Evolutionary conservation across 2,797 vertebrate species (phyloP).

Genomic region (Chiloscyllium punctatum): DNA sequence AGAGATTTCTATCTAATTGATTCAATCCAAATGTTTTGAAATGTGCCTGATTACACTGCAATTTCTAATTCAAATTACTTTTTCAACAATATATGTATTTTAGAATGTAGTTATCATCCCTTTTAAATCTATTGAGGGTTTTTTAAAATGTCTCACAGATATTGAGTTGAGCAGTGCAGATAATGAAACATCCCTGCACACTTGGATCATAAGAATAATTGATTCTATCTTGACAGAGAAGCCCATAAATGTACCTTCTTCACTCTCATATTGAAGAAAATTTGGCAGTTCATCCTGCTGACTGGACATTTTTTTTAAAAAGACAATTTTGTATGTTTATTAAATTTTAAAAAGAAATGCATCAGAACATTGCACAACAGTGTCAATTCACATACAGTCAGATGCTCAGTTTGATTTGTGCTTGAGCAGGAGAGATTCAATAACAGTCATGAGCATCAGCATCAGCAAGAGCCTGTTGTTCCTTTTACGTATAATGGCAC

Average conservation of each 20-base stretch:
- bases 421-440: not conserved
- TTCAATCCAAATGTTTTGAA: not conserved
- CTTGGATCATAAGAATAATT: not conserved
- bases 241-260: not conserved
- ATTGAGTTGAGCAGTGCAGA: not conserved
- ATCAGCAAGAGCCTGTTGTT: not conserved
- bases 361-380: not conserved
- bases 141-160: not conserved
- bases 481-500: not conserved
- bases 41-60: not conserved
- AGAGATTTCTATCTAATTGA: not conserved
- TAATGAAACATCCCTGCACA: not conserved
- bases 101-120: not conserved
- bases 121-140: not conserved
- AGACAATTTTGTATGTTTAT: not conserved
- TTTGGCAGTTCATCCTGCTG: not conserved
- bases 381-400: not conserved
- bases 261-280: not conserved
- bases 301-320: not conserved
- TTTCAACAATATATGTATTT: not conserved
- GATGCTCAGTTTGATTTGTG: not conserved
- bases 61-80: not conserved
- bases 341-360: not conserved
- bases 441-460: not conserved
- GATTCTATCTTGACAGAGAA: not conserved